Percentiles rank a stretch among this genome's conserved stretches.
Evolutionary conservation across 2,888 invertebrate genomes (phyloP).

Genomic region (Ferrisia virgata): DNA sequence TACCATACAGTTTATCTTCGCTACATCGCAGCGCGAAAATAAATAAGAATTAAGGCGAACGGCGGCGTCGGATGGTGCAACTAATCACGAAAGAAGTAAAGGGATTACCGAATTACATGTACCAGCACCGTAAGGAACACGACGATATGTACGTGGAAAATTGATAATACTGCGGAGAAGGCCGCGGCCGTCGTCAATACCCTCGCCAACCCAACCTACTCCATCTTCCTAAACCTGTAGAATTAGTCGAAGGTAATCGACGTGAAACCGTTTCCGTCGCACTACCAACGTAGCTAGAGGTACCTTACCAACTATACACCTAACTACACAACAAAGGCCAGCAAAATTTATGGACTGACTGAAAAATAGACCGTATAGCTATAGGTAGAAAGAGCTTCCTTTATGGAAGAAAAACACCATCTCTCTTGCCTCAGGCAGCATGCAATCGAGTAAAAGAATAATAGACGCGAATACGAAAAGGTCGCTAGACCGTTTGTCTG

Average conservation of each 20-base stretch:
- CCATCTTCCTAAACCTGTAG: conserved; percentile 24
- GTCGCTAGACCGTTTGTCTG: neutral
- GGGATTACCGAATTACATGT: too few species aligned
- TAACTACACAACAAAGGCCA: conserved; percentile 9
- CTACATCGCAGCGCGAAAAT: neutral
- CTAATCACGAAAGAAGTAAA: neutral
- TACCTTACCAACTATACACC: too few species aligned
- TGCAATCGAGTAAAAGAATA: conserved; percentile 4
- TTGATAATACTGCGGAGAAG: neutral
- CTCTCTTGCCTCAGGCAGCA: neutral
- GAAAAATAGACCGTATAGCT: neutral
- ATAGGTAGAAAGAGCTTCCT: neutral
- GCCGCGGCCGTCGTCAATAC: neutral
- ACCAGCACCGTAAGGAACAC: too few species aligned
- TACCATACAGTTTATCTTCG: too few species aligned
- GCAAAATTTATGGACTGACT: neutral
- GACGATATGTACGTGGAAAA: neutral
- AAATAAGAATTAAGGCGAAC: neutral
- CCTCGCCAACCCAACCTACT: too few species aligned
- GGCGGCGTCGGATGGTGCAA: neutral
- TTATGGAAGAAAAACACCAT: conserved; percentile 26
- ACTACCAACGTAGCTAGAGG: too few species aligned
- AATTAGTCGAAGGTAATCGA: conserved; percentile 28
- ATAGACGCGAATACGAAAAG: neutral
- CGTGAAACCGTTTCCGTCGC: conserved; percentile 28